Percentiles rank a stretch among this genome's conserved stretches.
Conservation (phyloP, 2,888 invertebrate genomes). For the Drosophila kanekoi region DNA sequence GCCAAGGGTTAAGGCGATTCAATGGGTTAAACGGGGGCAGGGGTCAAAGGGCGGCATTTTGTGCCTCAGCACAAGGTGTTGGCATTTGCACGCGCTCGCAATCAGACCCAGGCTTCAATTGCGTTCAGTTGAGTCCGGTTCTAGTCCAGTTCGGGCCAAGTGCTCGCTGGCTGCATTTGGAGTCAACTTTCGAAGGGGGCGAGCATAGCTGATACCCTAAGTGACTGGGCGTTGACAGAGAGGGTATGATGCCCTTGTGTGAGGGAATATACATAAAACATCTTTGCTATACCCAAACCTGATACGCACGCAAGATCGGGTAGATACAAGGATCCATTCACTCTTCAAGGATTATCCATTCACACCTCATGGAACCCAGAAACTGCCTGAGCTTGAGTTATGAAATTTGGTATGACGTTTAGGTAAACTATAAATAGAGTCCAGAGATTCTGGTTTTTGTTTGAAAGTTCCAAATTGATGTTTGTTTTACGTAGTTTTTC, state of each 20-base stretch:
- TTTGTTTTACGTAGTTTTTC: too few relatives aligned
- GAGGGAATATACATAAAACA: too few relatives aligned
- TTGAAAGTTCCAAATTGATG: background rate
- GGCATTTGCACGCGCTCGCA: conserved; percentile 72
- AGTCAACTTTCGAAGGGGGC: background rate
- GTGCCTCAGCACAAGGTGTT: too few relatives aligned
- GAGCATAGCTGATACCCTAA: conserved; percentile 9
- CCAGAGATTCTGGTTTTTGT: too few relatives aligned
- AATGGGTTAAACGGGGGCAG: conserved; percentile 1
- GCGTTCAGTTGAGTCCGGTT: conserved; percentile 7
- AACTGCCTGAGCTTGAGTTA: background rate
- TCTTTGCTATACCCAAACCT: too few relatives aligned
- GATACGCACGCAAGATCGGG: too few relatives aligned
- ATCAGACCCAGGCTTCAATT: conserved; percentile 38
- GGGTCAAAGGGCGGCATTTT: too few relatives aligned
- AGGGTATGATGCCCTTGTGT: too few relatives aligned
- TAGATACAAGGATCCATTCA: too few relatives aligned
- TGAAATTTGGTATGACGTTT: background rate
- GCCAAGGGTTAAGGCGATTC: conserved; percentile 37
- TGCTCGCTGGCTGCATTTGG: conserved; percentile 15
- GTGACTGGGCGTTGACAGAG: too few relatives aligned
- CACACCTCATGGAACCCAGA: background rate
- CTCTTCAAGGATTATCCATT: too few relatives aligned
- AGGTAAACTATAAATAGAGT: too few relatives aligned
- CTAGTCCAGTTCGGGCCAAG: conserved; percentile 3